These are phyloP conservation scores for Zalophus californianus DNA, from an alignment of 2,797 vertebrate genomes.

Conservation along the genomic window DNA sequence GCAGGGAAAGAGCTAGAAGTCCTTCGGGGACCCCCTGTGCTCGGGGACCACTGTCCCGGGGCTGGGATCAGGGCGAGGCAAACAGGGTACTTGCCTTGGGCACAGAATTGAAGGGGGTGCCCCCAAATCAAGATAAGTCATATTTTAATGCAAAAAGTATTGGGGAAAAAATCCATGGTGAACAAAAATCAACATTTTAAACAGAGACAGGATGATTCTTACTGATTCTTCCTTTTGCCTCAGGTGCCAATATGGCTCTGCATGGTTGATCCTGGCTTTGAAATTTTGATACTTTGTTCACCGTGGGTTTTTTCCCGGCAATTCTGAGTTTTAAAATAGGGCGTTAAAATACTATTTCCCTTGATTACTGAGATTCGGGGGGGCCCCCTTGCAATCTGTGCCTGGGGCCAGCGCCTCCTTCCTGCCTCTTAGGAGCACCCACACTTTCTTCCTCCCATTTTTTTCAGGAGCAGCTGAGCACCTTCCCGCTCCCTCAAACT, in stretches of 20 bases:
- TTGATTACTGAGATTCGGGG: neutral
- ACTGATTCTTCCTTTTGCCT: neutral
- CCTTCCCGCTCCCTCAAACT: neutral
- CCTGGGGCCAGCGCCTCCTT: accelerated
- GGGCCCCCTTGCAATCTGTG: neutral
- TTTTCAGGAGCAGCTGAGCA: neutral
- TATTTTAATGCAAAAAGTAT: neutral
- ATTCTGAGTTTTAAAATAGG: neutral
- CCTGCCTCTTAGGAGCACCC: too few relatives aligned
- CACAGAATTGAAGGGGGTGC: neutral
- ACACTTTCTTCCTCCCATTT: neutral
- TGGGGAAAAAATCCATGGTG: neutral
- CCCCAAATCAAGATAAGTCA: neutral
- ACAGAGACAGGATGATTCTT: neutral
- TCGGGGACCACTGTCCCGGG: accelerated
- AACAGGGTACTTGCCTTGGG: neutral
- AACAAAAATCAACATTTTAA: neutral
- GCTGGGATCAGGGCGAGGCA: neutral
- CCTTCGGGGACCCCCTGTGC: neutral
- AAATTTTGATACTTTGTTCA: neutral
- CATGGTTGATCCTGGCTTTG: neutral
- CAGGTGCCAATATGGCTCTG: neutral
- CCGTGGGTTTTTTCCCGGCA: neutral
- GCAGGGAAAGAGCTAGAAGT: neutral
- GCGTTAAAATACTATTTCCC: neutral